Evolutionary conservation across 2,888 invertebrate species (phyloP), one percentile per base, ranked within the genome.

Genomic region (Laothoe populi): DNA sequence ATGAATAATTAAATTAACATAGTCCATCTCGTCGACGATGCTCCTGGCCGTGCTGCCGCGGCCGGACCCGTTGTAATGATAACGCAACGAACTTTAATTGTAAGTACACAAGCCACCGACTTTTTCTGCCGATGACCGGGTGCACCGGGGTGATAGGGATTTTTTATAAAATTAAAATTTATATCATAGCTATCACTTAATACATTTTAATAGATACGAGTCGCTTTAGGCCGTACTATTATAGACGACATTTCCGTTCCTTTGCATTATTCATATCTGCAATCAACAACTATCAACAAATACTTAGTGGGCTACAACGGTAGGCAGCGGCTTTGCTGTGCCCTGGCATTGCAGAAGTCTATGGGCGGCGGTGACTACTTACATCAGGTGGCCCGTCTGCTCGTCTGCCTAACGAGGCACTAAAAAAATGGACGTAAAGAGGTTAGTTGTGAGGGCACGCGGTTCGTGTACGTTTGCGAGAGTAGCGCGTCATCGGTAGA

Each of bases 401-500:
- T n/a, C n/a, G n/a, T n/a, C n/a, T n/a, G 38, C 11, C 3, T 2
- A 10, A 38, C 38, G 38, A n/a, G n/a, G n/a, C n/a, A n/a, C n/a
- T n/a, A n/a, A n/a, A n/a, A 26, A 26, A 7, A 26, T 26, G 38
- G 10, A 31, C 31, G 2, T 31, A 42, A 42, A n/a, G 35, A 53
- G 19, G 16, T 45, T 26, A 44, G n/a, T 48, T 16, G 16, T 57
- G 21, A n/a, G 4, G 3, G 4, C n/a, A 16, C 16, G 1, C 31
- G 31, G 5, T 31, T 2, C 1, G 4, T 31, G 8, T 38, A 13
- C 38, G 60, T 57, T 38, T 38, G 35, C 23, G 49, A 57, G 49
- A n/a, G 49, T 58, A 49, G 60, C 19, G 19, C 40, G 24, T 19
- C 38, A 44, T 48, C 21, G 61, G 26, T 42, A 63, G 40, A 53